Conservation (phyloP, 2,113 vertebrate species). For the Herpailurus yagouaroundi region DNA sequence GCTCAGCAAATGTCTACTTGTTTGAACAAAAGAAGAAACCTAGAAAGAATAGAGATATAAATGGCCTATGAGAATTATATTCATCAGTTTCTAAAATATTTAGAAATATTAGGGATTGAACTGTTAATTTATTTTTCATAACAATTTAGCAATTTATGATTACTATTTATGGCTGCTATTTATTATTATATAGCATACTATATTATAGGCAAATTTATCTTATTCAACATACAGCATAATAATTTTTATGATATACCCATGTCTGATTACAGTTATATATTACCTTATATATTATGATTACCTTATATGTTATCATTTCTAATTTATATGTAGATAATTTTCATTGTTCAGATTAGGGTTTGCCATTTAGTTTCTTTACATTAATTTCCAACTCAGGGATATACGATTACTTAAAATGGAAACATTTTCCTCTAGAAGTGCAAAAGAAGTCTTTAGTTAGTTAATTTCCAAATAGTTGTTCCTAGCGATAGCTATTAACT, state of each 20-base stretch:
- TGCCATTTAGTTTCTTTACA: background rate
- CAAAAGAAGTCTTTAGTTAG: conserved; percentile 39
- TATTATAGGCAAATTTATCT: background rate
- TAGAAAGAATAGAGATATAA: background rate
- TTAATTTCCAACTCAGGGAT: background rate
- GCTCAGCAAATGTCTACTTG: background rate
- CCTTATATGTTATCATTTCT: background rate
- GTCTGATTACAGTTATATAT: background rate
- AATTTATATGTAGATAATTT: background rate
- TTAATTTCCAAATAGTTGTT: conserved; percentile 16
- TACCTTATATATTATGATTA: too few relatives aligned
- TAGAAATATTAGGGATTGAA: background rate
- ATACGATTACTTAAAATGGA: background rate
- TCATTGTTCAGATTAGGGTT: background rate
- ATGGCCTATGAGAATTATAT: background rate
- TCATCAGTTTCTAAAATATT: background rate
- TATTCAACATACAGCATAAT: background rate
- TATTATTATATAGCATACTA: background rate
- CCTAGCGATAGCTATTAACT: background rate
- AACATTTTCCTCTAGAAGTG: background rate
- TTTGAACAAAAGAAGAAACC: background rate
- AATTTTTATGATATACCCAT: background rate
- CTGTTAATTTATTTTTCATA: background rate
- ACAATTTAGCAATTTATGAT: background rate
- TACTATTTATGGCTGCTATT: background rate